These are phyloP conservation scores for Phrynocephalus versicolor DNA, from an alignment of 2,113 vertebrate species.

Conservation along the genomic window DNA sequence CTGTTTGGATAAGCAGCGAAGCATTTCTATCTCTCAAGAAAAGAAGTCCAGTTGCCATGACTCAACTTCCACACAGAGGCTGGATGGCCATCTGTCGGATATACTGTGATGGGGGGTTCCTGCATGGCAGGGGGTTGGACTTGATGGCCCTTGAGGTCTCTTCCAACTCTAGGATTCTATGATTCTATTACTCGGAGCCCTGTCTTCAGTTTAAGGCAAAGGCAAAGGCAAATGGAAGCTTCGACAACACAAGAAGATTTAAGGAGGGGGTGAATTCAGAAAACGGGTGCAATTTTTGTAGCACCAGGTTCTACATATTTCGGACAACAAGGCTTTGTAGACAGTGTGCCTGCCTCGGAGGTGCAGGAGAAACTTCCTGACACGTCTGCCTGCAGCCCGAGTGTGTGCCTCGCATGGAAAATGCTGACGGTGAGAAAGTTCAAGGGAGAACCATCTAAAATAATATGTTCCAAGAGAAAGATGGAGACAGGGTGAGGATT, in stretches of 20 bases:
- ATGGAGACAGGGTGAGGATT: background rate
- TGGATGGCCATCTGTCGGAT: no score
- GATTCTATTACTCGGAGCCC: background rate
- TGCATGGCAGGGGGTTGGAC: no score
- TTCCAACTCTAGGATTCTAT: no score
- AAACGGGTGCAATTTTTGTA: background rate
- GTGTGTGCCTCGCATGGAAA: background rate
- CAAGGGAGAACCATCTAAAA: background rate
- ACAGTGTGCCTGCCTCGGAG: background rate
- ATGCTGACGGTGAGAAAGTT: background rate
- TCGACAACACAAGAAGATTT: background rate
- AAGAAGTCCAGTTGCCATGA: no score
- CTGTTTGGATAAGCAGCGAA: no score
- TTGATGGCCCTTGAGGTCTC: no score
- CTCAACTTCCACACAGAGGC: no score
- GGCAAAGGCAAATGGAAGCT: background rate
- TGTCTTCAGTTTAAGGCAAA: background rate
- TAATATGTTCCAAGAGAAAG: background rate
- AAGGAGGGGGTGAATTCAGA: background rate
- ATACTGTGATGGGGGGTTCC: no score
- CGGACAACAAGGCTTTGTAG: background rate
- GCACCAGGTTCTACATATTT: background rate
- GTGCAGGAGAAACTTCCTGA: background rate
- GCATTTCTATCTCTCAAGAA: no score
- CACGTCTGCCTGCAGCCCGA: background rate